Conservation (phyloP, 1,140 invertebrate species). For the Pogonomyrmex californicus region DNA sequence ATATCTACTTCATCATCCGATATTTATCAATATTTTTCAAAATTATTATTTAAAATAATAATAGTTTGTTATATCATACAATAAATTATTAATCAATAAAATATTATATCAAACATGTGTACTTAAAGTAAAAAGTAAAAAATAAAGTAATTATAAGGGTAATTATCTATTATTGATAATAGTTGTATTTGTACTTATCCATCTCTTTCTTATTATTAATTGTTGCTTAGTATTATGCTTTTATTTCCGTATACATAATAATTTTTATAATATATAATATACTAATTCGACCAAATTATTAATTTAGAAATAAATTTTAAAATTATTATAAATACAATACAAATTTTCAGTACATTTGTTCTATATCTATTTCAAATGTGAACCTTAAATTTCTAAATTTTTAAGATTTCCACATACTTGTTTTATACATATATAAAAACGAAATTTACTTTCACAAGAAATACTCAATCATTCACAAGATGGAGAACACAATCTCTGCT, state of each 20-base stretch:
- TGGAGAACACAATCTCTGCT: slow-evolving; percentile 82
- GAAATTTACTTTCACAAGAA: slow-evolving; percentile 12
- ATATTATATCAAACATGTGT: not conserved
- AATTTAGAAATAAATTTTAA: not conserved
- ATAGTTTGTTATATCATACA: not conserved
- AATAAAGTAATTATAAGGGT: not conserved
- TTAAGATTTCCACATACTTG: not conserved
- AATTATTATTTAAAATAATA: not conserved
- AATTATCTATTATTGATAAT: not conserved
- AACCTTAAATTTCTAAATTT: slow-evolving; percentile 14
- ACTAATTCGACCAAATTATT: not conserved
- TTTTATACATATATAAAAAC: not conserved
- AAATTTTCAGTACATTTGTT: not conserved
- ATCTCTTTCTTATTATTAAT: not conserved
- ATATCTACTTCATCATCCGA: not conserved
- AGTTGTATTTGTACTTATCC: not conserved
- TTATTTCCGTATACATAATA: not conserved
- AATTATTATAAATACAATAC: not conserved
- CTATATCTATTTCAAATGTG: slow-evolving; percentile 27
- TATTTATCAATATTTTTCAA: not conserved
- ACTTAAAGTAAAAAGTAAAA: not conserved
- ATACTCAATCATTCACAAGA: slow-evolving; percentile 78
- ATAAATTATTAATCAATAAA: slow-evolving; percentile 7
- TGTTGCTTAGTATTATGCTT: not conserved
- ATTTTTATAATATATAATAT: not conserved